A percentile compares a stretch with the other conserved stretches of the same genome.
These are phyloP conservation scores for Melanogrammus aeglefinus DNA, from an alignment of 2,797 vertebrate genomes.

Conservation along the genomic window DNA sequence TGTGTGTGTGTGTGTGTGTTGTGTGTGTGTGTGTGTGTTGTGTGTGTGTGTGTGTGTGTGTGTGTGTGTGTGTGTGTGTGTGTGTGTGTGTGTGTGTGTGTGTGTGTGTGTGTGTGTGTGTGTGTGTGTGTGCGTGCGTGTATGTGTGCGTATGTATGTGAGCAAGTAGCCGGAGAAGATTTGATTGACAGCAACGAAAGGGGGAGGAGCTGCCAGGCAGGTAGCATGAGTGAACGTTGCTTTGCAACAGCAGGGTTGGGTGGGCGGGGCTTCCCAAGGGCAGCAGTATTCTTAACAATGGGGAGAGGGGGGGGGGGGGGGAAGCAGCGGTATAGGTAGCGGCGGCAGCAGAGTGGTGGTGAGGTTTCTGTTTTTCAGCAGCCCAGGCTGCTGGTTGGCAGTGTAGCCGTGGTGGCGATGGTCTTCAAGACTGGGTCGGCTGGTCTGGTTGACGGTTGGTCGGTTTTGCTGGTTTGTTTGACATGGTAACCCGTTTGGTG, in stretches of 20 bases:
- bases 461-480: constrained; percentile 32
- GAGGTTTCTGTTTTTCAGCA: constrained; percentile 42
- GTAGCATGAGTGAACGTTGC: constrained; percentile 48
- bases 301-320: constrained; percentile 21
- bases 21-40: constrained; percentile 26
- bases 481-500: constrained; percentile 49
- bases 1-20: too few species aligned
- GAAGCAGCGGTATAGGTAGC: constrained; percentile 46
- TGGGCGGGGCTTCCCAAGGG: constrained; percentile 15
- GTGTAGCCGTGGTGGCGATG: constrained; percentile 63
- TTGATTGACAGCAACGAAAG: constrained; percentile 66
- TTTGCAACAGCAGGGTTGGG: constrained; percentile 33
- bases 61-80: constrained; percentile 27
- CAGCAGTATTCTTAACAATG: constrained; percentile 19
- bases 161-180: constrained; percentile 45
- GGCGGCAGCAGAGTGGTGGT: constrained; percentile 46
- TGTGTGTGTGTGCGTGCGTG: constrained; percentile 17
- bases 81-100: constrained; percentile 21
- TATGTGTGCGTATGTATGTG: constrained; percentile 40
- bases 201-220: constrained; percentile 55
- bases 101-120: constrained; percentile 26
- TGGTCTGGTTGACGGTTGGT: constrained; percentile 49
- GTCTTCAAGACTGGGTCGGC: constrained; percentile 59
- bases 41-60: constrained; percentile 19
- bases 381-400: constrained; percentile 55